Base-by-base conservation (phyloP, 1,140 invertebrate genomes). In the Panagrolaimus sp. region DNA sequence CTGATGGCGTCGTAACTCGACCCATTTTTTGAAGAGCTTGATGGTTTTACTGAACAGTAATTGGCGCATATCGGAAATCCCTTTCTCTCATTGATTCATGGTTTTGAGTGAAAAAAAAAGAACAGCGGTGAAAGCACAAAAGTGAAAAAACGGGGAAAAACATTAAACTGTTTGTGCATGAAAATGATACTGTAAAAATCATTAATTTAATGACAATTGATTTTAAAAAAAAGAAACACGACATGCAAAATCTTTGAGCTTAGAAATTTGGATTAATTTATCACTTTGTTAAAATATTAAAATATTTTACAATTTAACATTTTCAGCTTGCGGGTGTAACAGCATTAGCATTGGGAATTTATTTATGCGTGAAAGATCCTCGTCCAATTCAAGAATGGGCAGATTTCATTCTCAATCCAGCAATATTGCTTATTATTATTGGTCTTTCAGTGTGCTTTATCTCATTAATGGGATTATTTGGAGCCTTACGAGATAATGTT, bases 331-430 rank as follows among this genome's bases (percentile, higher is more conserved):
- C 70, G 51, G 80, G 79, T 27, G 78, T 81, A 16, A 71, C 72
- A 25, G 66, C 69, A 31, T 69, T 82, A 8, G 74, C 79, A 8
- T 66, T 82, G 11, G 80, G 80, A 42, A 67, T 82, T 16, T 82
- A 82, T 70, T 70, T 83, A 38, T 82, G 72, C 53, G 64, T 78
- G 23, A 82, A 81, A 64, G 80, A 83, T 61, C 72, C 73, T n/a
- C 38, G 79, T 27, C 62, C 72, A 25, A 77, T 83, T 16, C 31
- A 25, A 42, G 81, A 81, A 67, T 63, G 61, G 42, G 77, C 67
- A 16, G 80, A 82, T 68, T 69, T 82, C 11, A 53, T 82, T 14
- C 67, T 82, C 4, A 82, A 82, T 70, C 79, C 81, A 46, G 74
- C 80, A 14, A 77, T 83, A 13, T 47, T 83, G 38, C 68, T 82